Conservation (phyloP, 2,113 vertebrate species). For the Apaloderma vittatum region DNA sequence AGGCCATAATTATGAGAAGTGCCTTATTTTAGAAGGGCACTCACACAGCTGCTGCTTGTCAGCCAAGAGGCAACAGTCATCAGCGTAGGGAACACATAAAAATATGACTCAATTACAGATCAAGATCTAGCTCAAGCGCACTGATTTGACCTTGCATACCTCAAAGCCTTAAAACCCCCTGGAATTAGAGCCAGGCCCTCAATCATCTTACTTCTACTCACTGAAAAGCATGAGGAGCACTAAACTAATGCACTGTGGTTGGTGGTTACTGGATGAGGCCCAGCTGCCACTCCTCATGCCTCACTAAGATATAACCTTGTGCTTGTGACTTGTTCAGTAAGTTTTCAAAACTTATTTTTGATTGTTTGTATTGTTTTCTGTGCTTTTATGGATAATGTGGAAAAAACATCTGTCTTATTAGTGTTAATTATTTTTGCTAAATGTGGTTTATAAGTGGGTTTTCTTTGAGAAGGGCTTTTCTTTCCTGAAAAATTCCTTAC, state of each 20-base stretch:
- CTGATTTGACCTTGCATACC: neutral
- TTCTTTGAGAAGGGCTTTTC: neutral
- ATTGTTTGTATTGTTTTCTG: neutral
- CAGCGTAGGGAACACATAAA: neutral
- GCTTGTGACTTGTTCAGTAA: neutral
- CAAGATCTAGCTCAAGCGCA: neutral
- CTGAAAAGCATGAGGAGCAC: neutral
- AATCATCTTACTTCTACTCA: neutral
- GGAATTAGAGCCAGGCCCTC: neutral
- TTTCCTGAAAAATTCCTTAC: neutral
- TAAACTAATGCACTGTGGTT: neutral
- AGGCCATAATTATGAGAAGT: neutral
- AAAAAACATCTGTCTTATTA: neutral
- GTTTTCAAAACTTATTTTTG: neutral
- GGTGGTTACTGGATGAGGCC: neutral
- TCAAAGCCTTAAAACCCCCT: neutral
- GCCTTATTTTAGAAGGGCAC: neutral
- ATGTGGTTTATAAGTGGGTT: neutral
- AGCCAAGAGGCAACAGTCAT: neutral
- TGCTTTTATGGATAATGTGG: neutral
- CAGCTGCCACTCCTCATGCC: neutral
- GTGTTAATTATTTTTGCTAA: neutral
- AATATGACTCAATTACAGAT: neutral
- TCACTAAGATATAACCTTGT: neutral
- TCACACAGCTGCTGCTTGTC: neutral